Evolutionary conservation across 2,797 vertebrate genomes (phyloP).

Genomic region (Podarcis lilfordi): DNA sequence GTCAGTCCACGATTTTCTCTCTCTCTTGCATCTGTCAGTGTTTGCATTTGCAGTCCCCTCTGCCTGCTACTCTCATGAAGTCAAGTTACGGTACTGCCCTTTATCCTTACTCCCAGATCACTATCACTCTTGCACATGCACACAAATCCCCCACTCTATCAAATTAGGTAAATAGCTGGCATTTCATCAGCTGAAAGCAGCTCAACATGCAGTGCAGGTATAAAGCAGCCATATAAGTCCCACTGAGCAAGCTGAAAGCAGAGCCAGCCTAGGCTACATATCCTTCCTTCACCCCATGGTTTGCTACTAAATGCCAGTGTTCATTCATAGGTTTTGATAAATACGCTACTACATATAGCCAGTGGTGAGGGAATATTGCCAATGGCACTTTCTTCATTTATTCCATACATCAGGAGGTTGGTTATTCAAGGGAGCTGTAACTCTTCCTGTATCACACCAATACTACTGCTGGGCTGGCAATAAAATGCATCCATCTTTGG

Average conservation of each 20-base stretch:
- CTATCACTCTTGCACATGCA: background rate
- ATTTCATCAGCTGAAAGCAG: background rate
- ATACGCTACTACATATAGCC: background rate
- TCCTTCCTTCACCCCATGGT: background rate
- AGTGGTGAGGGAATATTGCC: background rate
- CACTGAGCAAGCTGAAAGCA: background rate
- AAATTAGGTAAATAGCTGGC: background rate
- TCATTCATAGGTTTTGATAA: background rate
- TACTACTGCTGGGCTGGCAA: background rate
- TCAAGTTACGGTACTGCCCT: background rate
- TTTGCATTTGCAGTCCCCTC: background rate
- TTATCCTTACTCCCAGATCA: background rate
- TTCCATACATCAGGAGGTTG: background rate
- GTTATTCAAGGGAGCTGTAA: background rate
- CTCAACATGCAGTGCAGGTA: background rate
- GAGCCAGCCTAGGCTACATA: background rate
- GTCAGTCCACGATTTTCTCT: background rate
- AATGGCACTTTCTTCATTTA: background rate
- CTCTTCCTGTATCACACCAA: background rate
- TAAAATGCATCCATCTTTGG: background rate
- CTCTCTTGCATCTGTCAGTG: background rate
- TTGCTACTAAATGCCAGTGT: background rate
- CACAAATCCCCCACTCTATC: background rate
- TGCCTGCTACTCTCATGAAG: background rate
- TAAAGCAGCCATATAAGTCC: background rate